Percentiles rank a stretch among this genome's conserved stretches.
Conservation (phyloP, 1,140 invertebrate species). For the Aphis gossypii region DNA sequence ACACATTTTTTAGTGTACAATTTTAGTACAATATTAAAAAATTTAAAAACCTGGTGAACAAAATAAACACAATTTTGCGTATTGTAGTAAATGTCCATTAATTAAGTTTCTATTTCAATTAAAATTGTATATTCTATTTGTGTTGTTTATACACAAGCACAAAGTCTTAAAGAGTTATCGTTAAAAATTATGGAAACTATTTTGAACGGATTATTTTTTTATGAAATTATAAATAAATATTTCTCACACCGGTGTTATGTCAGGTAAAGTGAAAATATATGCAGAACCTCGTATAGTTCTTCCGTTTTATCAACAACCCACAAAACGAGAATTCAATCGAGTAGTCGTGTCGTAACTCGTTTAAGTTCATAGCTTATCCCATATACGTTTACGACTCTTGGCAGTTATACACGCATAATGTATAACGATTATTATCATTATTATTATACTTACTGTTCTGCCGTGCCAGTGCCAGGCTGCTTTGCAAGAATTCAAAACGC, state of each 20-base stretch:
- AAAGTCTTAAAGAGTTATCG: neutral
- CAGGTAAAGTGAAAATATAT: neutral
- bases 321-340: neutral
- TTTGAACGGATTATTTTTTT: neutral
- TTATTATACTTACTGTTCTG: neutral
- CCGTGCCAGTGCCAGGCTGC: neutral
- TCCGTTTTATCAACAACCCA: neutral
- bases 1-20: neutral
- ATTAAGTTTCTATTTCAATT: neutral
- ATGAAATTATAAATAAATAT: neutral
- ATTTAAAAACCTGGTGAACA: constrained; percentile 5
- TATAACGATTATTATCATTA: neutral
- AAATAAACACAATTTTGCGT: neutral
- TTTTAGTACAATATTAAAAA: neutral
- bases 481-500: neutral
- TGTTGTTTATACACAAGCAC: neutral
- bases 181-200: neutral
- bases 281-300: neutral
- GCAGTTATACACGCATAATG: neutral
- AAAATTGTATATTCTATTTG: neutral
- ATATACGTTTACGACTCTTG: neutral
- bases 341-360: neutral
- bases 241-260: neutral
- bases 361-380: neutral
- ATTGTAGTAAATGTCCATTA: neutral